Base-by-base conservation (phyloP, 2,113 vertebrate species). In the Desmodus rotundus region DNA sequence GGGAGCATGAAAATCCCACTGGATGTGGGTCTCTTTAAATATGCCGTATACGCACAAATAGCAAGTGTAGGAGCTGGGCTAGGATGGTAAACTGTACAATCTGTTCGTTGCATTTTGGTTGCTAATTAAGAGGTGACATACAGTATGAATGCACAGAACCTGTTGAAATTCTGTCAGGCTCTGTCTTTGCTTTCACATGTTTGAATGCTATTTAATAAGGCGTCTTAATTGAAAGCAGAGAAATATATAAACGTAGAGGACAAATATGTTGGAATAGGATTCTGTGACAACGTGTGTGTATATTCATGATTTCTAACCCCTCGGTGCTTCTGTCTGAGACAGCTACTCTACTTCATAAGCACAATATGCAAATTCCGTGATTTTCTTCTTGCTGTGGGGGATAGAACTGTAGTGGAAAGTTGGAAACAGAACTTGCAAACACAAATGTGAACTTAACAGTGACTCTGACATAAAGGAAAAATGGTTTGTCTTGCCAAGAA, bases 141-240 rank as follows among this genome's bases (percentile, higher is more conserved):
- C 98, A 98, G 96, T 94, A 98, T 96, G 97, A 98, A 97, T 95
- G 97, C 96, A 98, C 95, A 94, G 97, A 98, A 98, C 98, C 98
- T 98, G 98, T 98, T 98, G 98, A 98, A 98, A 97, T 97, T 98
- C 97, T 98, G 98, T 98, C 98, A 99, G 97, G 97, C 97, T 98
- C 97, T 97, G 96, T 98, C 97, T 98, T 98, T 33, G 0, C 93
- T 98, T 98, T 98, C 97, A 95, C 92, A 82, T 98, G 96, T 98
- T 97, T 98, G 88, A 98, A 96, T 97, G 97, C 94, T 97, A 54
- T 97, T 98, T 98, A 98, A 98, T 98, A 98, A 98, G 96, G 96
- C 74, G 0, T 97, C 97, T 98, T 96, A 97, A 97, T 72, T 96
- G 96, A 98, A 98, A 98, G 96, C 82, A 95, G 95, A 97, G 92